These are phyloP conservation scores for Pelochelys cantorii DNA, from an alignment of 2,797 vertebrate genomes.

Conservation along the genomic window DNA sequence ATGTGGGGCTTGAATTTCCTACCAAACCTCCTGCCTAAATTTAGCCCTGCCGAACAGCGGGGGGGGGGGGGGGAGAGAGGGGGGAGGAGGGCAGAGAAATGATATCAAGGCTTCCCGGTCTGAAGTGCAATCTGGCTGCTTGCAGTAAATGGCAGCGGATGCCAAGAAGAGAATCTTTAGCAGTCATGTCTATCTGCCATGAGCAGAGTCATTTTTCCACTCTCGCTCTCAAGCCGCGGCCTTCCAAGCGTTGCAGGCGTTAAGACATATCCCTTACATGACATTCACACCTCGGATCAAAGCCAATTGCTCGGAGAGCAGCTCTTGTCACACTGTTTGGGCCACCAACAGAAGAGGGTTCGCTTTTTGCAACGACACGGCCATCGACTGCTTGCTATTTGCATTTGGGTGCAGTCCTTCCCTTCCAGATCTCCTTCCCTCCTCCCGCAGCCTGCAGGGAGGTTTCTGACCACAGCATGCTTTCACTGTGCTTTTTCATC, in stretches of 20 bases:
- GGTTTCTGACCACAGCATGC: not conserved
- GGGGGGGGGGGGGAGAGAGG: no score
- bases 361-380: not conserved
- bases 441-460: not conserved
- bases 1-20: not conserved
- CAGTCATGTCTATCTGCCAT: not conserved
- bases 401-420: not conserved
- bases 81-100: rapidly evolving
- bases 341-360: not conserved
- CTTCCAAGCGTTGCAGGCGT: not conserved
- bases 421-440: not conserved
- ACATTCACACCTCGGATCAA: not conserved
- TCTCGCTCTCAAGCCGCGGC: not conserved
- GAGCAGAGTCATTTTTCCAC: not conserved
- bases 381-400: not conserved
- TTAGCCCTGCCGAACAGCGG: not conserved
- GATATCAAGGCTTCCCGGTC: not conserved
- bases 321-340: not conserved
- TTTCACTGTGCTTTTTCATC: not conserved
- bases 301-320: not conserved
- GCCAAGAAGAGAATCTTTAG: not conserved
- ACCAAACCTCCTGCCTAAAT: not conserved
- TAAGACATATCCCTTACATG: not conserved
- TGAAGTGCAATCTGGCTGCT: not conserved
- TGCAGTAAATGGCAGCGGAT: not conserved